These are phyloP conservation scores for Ochotona princeps DNA, from an alignment of 2,113 vertebrate species.

Conservation along the genomic window DNA sequence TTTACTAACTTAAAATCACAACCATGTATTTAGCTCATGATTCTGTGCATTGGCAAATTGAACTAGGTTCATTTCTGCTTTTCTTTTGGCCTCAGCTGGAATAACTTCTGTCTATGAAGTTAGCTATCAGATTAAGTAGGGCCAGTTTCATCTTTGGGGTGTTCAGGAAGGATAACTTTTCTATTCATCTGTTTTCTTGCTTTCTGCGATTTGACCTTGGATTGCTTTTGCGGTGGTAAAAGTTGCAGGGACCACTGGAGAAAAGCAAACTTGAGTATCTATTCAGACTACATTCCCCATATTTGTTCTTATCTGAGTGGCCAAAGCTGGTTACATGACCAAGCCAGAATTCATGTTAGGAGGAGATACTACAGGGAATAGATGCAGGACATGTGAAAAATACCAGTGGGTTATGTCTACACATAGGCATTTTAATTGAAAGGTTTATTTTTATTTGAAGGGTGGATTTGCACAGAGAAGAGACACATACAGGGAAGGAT, in stretches of 20 bases:
- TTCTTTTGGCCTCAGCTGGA: neutral
- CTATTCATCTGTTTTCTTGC: neutral
- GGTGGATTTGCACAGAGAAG: no score
- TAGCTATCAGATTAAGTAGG: neutral
- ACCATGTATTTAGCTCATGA: slow-evolving; percentile 22
- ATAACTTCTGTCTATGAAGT: neutral
- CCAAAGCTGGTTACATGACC: neutral
- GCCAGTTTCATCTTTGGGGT: neutral
- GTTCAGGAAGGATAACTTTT: neutral
- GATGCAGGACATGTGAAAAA: neutral
- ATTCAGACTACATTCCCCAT: neutral
- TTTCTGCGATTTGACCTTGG: neutral
- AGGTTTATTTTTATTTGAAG: no score
- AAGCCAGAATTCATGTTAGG: neutral
- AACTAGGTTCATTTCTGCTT: neutral
- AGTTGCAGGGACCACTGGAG: neutral
- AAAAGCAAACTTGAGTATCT: neutral
- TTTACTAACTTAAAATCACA: neutral
- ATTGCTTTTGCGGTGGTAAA: neutral
- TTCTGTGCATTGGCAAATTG: neutral
- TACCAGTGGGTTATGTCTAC: neutral
- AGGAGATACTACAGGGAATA: neutral
- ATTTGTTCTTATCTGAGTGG: slow-evolving; percentile 13
- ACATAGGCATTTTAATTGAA: neutral
- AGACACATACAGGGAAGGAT: no score